Evolutionary conservation across 2,888 invertebrate genomes (phyloP).

Genomic region (Crioceris asparagi): DNA sequence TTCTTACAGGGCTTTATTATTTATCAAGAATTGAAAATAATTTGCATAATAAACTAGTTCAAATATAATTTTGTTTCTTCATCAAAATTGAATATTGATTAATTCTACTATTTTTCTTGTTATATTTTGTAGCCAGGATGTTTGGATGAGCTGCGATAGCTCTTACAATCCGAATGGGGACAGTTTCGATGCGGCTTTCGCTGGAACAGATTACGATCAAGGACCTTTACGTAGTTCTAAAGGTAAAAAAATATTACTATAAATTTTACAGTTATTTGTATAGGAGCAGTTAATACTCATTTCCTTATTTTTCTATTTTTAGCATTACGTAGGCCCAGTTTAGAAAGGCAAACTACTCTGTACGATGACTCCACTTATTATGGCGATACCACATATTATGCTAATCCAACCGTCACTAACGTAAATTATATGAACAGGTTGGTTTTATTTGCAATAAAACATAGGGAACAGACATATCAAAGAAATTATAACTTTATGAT

Average conservation of each 20-base stretch:
- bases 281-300: constrained; percentile 2
- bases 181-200: constrained; percentile 34
- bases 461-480: no score
- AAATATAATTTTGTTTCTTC: no score
- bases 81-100: no score
- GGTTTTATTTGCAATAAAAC: no score
- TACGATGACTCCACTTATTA: constrained; percentile 62
- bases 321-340: constrained; percentile 53
- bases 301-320: constrained; percentile 8
- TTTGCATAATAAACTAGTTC: no score
- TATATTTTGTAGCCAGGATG: constrained; percentile 43
- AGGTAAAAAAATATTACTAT: constrained; percentile 19
- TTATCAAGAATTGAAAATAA: no score
- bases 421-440: constrained; percentile 31
- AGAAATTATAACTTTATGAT: no score
- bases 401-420: constrained; percentile 29
- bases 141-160: constrained; percentile 45
- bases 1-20: no score
- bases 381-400: constrained; percentile 38
- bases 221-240: constrained; percentile 26
- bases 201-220: constrained; percentile 38
- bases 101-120: no score
- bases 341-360: constrained; percentile 69
- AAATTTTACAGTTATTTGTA: neutral
- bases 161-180: constrained; percentile 37